Evolutionary conservation across 1,140 invertebrate genomes (phyloP).

Genomic region (Scylla paramamosain): DNA sequence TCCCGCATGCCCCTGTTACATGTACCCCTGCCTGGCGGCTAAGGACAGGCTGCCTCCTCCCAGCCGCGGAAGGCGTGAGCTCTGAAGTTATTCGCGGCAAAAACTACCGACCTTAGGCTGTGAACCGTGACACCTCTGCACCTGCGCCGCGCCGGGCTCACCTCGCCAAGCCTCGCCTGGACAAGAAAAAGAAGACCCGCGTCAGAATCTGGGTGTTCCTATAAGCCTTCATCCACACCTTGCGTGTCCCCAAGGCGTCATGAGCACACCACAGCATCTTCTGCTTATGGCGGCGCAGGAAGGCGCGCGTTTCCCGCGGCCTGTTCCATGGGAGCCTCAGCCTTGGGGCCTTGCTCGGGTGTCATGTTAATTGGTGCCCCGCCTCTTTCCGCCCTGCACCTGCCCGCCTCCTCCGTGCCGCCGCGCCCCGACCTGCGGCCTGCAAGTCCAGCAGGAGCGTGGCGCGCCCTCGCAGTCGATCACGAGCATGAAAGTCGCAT

Average conservation of each 20-base stretch:
- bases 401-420: not conserved
- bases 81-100: constrained; percentile 21
- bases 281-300: not conserved
- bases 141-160: not conserved
- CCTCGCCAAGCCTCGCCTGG: not conserved
- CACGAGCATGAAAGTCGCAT: not conserved
- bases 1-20: too few relatives aligned
- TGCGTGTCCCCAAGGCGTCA: not conserved
- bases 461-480: not conserved
- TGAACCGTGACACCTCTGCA: constrained; percentile 41
- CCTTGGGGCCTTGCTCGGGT: not conserved
- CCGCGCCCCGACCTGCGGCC: not conserved
- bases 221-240: not conserved
- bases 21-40: not conserved
- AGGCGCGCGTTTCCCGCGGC: not conserved
- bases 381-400: not conserved
- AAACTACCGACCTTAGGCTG: constrained; percentile 42
- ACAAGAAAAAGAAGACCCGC: not conserved
- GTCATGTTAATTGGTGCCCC: not conserved
- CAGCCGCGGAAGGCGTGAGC: constrained; percentile 25
- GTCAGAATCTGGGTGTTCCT: not conserved
- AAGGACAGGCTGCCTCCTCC: not conserved
- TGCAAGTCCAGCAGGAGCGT: not conserved
- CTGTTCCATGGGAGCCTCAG: not conserved
- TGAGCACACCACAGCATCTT: too few relatives aligned